These are phyloP conservation scores for Alces alces DNA, from an alignment of 2,113 vertebrate genomes.

Conservation along the genomic window DNA sequence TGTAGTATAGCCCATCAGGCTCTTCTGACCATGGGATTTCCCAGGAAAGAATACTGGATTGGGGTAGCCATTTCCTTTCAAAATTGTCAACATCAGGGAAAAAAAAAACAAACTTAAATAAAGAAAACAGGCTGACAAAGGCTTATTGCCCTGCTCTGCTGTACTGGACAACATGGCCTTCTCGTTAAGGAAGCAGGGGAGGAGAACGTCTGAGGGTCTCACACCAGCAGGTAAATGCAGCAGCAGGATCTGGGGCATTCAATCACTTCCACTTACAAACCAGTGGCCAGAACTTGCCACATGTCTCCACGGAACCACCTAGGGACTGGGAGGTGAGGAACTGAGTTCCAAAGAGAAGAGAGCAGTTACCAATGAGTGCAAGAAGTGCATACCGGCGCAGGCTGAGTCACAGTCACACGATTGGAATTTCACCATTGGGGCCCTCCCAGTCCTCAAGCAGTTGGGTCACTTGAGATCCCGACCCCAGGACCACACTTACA, in stretches of 20 bases:
- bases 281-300: background rate
- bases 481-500: background rate
- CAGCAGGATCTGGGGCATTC: fast-evolving
- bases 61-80: background rate
- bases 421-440: background rate
- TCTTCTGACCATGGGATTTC: background rate
- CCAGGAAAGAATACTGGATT: background rate
- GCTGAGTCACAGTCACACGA: background rate
- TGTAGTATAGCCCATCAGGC: background rate
- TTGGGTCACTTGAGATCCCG: background rate
- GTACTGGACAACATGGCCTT: fast-evolving
- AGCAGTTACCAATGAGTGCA: background rate
- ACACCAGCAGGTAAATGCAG: background rate
- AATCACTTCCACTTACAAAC: too few species aligned
- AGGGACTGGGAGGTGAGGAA: background rate
- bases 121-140: background rate
- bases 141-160: background rate
- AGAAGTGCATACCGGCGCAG: background rate
- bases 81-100: fast-evolving
- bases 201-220: background rate
- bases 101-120: background rate
- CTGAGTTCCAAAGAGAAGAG: background rate
- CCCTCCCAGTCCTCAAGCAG: background rate
- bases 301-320: fast-evolving
- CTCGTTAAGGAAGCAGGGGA: background rate